phyloP scores from a whole-genome alignment of 2,797 vertebrate species.

The Otolemur crassicaudatus region DNA sequence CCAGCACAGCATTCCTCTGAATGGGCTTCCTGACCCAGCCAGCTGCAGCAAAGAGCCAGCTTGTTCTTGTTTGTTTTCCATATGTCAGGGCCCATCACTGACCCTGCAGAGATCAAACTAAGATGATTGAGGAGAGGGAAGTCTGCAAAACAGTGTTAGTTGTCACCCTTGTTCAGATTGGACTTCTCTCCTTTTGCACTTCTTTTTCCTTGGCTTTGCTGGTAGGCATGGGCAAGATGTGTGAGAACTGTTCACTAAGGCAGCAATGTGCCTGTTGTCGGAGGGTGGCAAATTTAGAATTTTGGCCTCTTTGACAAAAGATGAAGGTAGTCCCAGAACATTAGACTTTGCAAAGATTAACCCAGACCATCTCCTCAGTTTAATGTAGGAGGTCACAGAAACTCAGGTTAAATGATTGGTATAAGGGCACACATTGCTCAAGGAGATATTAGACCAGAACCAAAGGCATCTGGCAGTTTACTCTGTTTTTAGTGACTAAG shows the following conservation, averaged over 20 bases:
- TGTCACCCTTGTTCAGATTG: not conserved
- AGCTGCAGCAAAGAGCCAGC: not conserved
- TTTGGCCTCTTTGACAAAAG: not conserved
- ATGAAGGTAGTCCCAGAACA: not conserved
- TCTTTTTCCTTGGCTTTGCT: not conserved
- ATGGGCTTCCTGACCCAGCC: not conserved
- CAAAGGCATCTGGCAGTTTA: not conserved
- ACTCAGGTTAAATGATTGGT: not conserved
- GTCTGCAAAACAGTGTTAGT: not conserved
- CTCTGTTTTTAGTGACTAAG: not conserved
- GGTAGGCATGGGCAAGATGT: not conserved
- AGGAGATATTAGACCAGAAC: not conserved
- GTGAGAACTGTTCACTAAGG: not conserved
- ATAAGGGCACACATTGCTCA: not conserved
- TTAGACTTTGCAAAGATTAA: slow-evolving; percentile 19
- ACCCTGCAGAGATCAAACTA: slow-evolving; percentile 38
- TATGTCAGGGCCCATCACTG: not conserved
- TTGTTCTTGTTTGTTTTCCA: slow-evolving; percentile 6
- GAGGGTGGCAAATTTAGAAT: not conserved
- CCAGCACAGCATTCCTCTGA: not conserved
- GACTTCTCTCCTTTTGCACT: slow-evolving; percentile 1
- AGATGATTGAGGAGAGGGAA: not conserved
- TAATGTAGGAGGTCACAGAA: not conserved
- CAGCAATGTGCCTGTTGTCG: not conserved
- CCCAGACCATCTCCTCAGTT: not conserved